Base-by-base conservation (phyloP, 1,140 invertebrate species). In the Arion vulgaris region DNA sequence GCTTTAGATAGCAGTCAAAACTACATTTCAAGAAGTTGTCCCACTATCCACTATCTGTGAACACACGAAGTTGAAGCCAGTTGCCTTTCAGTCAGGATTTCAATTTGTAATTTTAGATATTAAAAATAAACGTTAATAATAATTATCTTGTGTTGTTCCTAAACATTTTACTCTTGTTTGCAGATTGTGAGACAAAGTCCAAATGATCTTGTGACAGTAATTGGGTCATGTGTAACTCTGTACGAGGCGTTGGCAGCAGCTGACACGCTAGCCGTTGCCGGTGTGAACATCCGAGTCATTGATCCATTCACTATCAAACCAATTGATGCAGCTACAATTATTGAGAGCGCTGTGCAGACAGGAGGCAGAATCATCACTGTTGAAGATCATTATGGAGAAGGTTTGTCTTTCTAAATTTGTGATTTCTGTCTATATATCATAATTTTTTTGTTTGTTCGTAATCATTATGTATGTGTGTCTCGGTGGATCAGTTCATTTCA, bases 281-380 rank as follows among this genome's bases (percentile, higher is more conserved):
- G 91, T 19, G 93, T 98, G 66, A 93, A 95, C 80, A 94, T 95
- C 0, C 93, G 97, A 62, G 95, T 99, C 15, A 91, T 99, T 87
- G 98, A 99, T 94, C 96, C 95, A 0, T 99, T 99, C 93, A 99
- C 98, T 2, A 94, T 99, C 76, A 99, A 99, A 93, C 98, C 98
- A 0, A 93, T 99, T 68, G 98, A 99, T 93, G 94, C 93, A 69
- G 94, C 94, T 0, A 94, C 95, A 0, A 95, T 99, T 45, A 92
- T 96, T 68, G 93, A 94, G 71, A 95, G 97, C 91, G 98, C 97
- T 19, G 94, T 94, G 73, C 95, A 95, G 73, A 95, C 94, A 82
- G 96, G 95, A 51, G 97, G 97, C 0, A 94, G 95, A 38, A 94
- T 99, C 53, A 88, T 99, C 68, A 97, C 97, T 41, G 97, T 99